Evolutionary conservation across 2,888 invertebrate species (phyloP), one percentile per base, ranked within the genome.

Genomic region (Mimas tiliae): DNA sequence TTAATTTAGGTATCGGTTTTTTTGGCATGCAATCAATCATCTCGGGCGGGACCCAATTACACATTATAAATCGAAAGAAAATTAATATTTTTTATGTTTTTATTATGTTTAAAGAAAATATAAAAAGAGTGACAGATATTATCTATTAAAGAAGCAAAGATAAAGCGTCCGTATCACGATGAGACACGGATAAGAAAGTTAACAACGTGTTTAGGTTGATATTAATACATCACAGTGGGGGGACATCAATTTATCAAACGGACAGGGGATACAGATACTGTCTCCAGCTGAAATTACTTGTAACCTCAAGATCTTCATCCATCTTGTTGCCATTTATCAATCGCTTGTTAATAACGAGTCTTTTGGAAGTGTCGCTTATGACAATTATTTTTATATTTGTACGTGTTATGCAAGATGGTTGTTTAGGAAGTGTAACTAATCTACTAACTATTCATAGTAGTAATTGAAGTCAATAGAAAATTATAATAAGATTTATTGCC

Each of bases 221-320:
- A 82, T 83, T 85, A 84, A 83, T 86, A 82, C 80, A 81, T 84
- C 82, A 83, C 74, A 63, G 73, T 72, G 72, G 79, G 71, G 76
- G 83, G 81, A 27, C 83, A 77, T 82, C 85, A 82, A 86, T 86
- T 86, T 85, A 86, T 86, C 86, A 86, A 79, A 73, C 62, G 73
- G 86, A 86, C 85, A 84, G 78, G 84, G 85, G 84, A 77, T 72
- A 69, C 66, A 55, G 74, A 75, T 73, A 75, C 76, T 71, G 70
- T 70, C 74, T 73, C 63, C 64, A 65, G 62, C 62, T 68, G 69
- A 78, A 80, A 84, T 86, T 85, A 83, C 85, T 82, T 78, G 80
- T 80, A 78, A 83, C 82, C 83, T 75, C 72, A 69, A 80, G 79
- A 78, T 79, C 69, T 74, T 70, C 78, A 80, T 84, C 75, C 76